Base-by-base conservation (phyloP, 2,888 invertebrate species). In the Folsomia candida region DNA sequence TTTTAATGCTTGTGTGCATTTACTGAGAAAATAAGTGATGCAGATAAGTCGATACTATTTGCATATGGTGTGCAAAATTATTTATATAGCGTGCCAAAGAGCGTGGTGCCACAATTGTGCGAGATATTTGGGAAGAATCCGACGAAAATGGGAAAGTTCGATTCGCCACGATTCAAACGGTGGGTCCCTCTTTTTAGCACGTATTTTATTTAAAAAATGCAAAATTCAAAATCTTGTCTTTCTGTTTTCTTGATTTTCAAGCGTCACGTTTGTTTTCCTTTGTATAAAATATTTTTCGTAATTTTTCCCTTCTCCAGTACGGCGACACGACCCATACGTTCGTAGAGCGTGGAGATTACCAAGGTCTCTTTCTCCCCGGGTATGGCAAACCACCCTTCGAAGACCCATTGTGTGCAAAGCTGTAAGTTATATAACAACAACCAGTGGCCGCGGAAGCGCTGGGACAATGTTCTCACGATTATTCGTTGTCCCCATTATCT, bases 261-360 rank as follows among this genome's bases (percentile, higher is more conserved):
- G n/a, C n/a, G n/a, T n/a, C n/a, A n/a, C n/a, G n/a, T n/a, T n/a
- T n/a, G n/a, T n/a, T n/a, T n/a, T n/a, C n/a, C n/a, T n/a, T n/a
- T n/a, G n/a, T n/a, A n/a, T n/a, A n/a, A n/a, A n/a, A n/a, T n/a
- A n/a, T n/a, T n/a, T n/a, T n/a, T n/a, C n/a, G 37, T 37, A 9
- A 14, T 37, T 37, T 9, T 37, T 37, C 37, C 6, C 4, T 37
- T 37, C 37, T 4, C 20, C 58, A 96, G 95, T 99, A 94, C 81
- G 98, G 98, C 1, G 97, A 98, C 82, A 96, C 95, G 37, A 91
- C 93, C 0, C 99, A 99, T 83, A 99, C 98, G 0, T 88, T 99
- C 80, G 87, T 98, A 11, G 98, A 99, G 81, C 87, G 93, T 78
- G 88, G 89, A 14, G 86, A 88, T 47, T 99, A 97, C 83, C 87